phyloP scores from a whole-genome alignment of 2,113 vertebrate genomes.

The Nematolebias whitei region DNA sequence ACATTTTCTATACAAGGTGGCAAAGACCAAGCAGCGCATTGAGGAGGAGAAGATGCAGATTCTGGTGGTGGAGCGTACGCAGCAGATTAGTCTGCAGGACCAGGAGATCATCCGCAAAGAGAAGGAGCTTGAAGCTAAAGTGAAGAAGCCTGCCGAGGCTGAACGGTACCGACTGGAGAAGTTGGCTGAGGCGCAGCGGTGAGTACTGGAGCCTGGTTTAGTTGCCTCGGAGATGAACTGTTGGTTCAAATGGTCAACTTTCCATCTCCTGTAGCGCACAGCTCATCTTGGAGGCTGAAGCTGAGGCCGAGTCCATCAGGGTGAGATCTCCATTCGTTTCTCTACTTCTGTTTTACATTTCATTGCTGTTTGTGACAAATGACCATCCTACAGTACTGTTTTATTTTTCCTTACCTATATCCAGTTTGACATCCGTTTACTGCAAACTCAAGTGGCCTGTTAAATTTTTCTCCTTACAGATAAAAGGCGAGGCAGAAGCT shows the following conservation, averaged over 20 bases:
- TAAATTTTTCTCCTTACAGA: slow-evolving; percentile 63
- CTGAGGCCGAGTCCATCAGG: slow-evolving; percentile 86
- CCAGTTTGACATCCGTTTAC: no score
- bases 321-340: slow-evolving; percentile 71
- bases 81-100: slow-evolving; percentile 91
- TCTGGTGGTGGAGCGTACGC: slow-evolving; percentile 89
- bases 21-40: slow-evolving; percentile 93
- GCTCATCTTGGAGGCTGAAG: slow-evolving; percentile 92
- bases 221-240: not conserved
- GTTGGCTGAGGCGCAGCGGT: slow-evolving; percentile 87
- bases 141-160: slow-evolving; percentile 89
- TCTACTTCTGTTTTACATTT: not conserved
- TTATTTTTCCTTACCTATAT: not conserved
- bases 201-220: slow-evolving; percentile 13
- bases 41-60: slow-evolving; percentile 93
- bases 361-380: not conserved
- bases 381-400: not conserved
- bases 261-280: slow-evolving; percentile 74
- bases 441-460: not conserved
- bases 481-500: slow-evolving; percentile 89
- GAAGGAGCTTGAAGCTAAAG: slow-evolving; percentile 88
- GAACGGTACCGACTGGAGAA: slow-evolving; percentile 87
- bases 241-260: not conserved
- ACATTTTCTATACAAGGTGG: slow-evolving; percentile 79
- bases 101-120: slow-evolving; percentile 89